Evolutionary conservation across 1,140 invertebrate species (phyloP), one percentile per base, ranked within the genome.

Genomic region (Sycobia sp.): DNA sequence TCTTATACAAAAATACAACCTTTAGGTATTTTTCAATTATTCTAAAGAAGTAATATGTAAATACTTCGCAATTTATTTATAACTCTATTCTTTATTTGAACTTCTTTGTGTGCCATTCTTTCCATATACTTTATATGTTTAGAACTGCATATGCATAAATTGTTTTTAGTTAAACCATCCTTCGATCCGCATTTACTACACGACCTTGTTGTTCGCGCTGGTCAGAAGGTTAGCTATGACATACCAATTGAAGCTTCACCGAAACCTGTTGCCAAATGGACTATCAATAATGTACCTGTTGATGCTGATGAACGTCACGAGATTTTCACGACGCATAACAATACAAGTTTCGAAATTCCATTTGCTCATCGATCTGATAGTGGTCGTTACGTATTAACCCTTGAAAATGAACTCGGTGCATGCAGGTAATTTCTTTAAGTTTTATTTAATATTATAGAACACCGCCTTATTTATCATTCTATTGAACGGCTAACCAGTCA

Each of bases 191-290:
- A 86, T 53, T 83, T 92, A 2, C 80, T 97, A 25, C 87, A 91
- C 76, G 95, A 98, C 78, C 84, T 96, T 47, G 90, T 90, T 27
- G 93, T 98, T 1, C 89, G 90, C 71, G 95, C 93, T 55, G 95
- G 95, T 53, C 92, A 95, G 68, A 90, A 92, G 46, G 92, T 97
- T 67, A 89, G 88, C 63, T 97, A 91, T 81, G 90, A 88, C 55
- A 89, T 97, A 62, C 94, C 94, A 18, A 94, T 97, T 63, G 90
- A 92, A 79, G 91, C 90, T 0, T 90, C 91, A 7, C 91, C 91
- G 0, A 89, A 88, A 73, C 91, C 91, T 2, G 88, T 85, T 10
- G 89, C 90, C n/a, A 91, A 88, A 76, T 99, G 97, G 97, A 88
- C 88, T 27, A 87, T 95, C 62, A 94, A 97, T 78, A 92, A 91